Base-by-base conservation (phyloP, 2,113 vertebrate species). In the Chloebia gouldiae region DNA sequence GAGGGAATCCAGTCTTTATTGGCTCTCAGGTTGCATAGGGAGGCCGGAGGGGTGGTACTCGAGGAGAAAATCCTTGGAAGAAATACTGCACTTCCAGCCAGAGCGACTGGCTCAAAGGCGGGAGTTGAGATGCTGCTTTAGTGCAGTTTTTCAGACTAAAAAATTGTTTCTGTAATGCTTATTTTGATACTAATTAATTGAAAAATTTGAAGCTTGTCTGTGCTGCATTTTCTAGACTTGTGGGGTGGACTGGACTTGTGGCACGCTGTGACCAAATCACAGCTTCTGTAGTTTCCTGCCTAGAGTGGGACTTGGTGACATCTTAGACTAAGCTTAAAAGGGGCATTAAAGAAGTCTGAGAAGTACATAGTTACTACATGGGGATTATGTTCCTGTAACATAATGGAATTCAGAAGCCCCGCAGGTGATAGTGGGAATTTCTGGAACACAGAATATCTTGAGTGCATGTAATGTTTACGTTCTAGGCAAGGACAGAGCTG, bases 401-500 rank as follows among this genome's bases (percentile, higher is more conserved):
- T 10, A 14, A 7, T 39, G 9, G 14, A 27, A 8, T 76, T 60
- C 4, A 64, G 37, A 15, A 69, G 11, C 18, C 3, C 4, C 4
- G 8, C 2, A 18, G 44, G 15, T 71, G 24, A 25, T 35, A 7
- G 4, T 3, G 28, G 30, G 22, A 10, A 15, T 50, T 59, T 73
- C 3, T 80, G 13, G 47, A 65, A 33, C 2, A 11, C 0, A 1
- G 1, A 27, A 23, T 17, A 5, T 13, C 6, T 19, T 13, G 2
- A 24, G 2, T 39, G 0, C 8, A 1, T 1, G 1, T 42, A 15
- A 7, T 28, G 2, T 1, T n/a, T 0, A 0, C 13, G 7, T 40
- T 88, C 76, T 9, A 24, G 51, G 42, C 17, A 16, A 8, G 20
- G 21, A 15, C 28, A 33, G 44, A 10, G 12, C 18, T 25, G 16